Evolutionary conservation across 2,113 vertebrate genomes (phyloP), one percentile per base, ranked within the genome.

Genomic region (Trochalopteron elliotii): DNA sequence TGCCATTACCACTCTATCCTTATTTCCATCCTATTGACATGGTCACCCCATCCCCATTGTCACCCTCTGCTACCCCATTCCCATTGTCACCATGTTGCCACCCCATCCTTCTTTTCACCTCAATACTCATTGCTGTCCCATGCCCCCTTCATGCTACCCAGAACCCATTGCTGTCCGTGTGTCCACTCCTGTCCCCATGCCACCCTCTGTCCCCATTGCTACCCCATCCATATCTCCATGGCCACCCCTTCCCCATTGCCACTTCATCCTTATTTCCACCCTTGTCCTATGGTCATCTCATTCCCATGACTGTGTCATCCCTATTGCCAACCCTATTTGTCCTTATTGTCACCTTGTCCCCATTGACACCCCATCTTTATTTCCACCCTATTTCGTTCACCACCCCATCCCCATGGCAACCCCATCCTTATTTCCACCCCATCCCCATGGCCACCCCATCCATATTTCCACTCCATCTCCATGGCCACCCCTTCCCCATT

Each of bases 401-500:
- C 30, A 42, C 31, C 18, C 16, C 9, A 3, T 44, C 44, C 44
- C 44, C 44, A 20, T 45, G 19, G 4, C 21, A 17, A 56, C 44
- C 25, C 6, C 4, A 3, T 35, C 56, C 56, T 59, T 59, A 35
- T 35, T 3, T 0, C 47, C 25, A 20, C 23, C 8, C 27, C 2
- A 1, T 75, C 11, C 27, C 23, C 7, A 2, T 47, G 2, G 6
- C 12, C 25, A 37, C n/a, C 17, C 19, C 6, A 3, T 44, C 11
- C 15, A 21, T 33, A 47, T 33, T 47, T 22, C 30, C 27, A 35
- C n/a, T 25, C 23, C 5, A 2, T 53, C 22, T 40, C 55, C 2
- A 1, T 30, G n/a, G 23, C 84, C 98, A 92, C 97, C 96, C 96
- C 72, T 90, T 93, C 37, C 37, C 37, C 37, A 39, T 39, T 8